These are phyloP conservation scores for Ceyx cyanopectus DNA, from an alignment of 2,113 vertebrate species.

Conservation along the genomic window DNA sequence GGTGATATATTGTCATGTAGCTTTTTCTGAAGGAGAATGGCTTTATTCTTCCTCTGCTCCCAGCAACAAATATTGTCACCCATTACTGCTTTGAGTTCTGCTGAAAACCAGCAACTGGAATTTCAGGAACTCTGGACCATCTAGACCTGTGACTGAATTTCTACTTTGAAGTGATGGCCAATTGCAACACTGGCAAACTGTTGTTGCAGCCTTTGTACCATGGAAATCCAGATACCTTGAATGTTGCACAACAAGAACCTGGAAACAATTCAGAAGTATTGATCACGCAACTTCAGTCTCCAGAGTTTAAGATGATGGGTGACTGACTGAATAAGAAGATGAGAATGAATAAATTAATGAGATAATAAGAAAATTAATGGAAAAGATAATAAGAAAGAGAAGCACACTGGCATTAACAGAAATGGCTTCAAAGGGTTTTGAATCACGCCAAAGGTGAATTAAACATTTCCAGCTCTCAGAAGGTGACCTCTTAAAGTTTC, in stretches of 20 bases:
- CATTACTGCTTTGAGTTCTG: background rate
- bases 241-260: background rate
- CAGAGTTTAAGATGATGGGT: background rate
- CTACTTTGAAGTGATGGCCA: background rate
- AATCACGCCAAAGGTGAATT: background rate
- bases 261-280: background rate
- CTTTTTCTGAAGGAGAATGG: background rate
- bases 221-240: background rate
- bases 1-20: rapidly evolving
- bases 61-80: no score
- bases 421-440: background rate
- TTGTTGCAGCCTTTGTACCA: background rate
- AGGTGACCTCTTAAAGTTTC: background rate
- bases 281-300: background rate
- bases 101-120: background rate
- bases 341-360: background rate
- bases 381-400: background rate
- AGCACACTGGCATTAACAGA: background rate
- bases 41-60: background rate
- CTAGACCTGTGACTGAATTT: background rate
- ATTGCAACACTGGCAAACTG: background rate
- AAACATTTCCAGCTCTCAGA: background rate
- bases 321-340: background rate
- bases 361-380: background rate
- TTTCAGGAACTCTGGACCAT: background rate